These are phyloP conservation scores for Plumapathes pennacea DNA, from an alignment of 92 coral and sea anemone genomes.

Conservation along the genomic window DNA sequence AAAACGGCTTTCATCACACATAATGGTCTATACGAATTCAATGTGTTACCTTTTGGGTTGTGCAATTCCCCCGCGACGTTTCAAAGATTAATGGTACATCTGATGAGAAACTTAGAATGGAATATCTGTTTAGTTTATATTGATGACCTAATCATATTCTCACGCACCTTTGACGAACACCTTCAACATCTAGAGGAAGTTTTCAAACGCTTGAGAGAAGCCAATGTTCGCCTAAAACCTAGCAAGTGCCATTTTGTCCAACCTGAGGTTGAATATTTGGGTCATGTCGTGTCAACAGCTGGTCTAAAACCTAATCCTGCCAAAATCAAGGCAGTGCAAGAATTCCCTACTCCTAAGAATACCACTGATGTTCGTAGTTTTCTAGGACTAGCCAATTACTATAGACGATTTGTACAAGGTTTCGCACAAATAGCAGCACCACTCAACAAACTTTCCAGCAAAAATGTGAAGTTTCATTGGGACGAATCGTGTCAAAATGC, in stretches of 20 bases:
- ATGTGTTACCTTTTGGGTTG: conserved; percentile 52
- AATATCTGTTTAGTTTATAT: conserved; percentile 24
- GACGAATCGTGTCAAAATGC: conserved; percentile 13
- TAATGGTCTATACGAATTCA: conserved; percentile 48
- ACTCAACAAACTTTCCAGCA: conserved; percentile 34
- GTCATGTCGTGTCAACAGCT: conserved; percentile 33
- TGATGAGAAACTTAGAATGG: conserved; percentile 33
- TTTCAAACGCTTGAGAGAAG: conserved; percentile 13
- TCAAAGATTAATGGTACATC: conserved; percentile 41
- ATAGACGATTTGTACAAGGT: conserved; percentile 38
- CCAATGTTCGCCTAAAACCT: conserved; percentile 26
- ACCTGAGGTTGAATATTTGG: conserved; percentile 40
- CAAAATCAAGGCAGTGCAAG: conserved; percentile 39
- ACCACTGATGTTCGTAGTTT: conserved; percentile 46
- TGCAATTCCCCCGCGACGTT: conserved; percentile 58
- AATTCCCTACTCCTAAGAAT: conserved; percentile 33
- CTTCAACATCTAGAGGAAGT: conserved; percentile 32
- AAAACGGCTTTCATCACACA: conserved; percentile 56
- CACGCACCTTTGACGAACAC: conserved; percentile 18
- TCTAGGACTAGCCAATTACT: conserved; percentile 57
- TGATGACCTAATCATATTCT: conserved; percentile 45
- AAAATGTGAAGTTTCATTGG: conserved; percentile 41
- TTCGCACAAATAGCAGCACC: conserved; percentile 55
- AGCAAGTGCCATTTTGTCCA: conserved; percentile 44
- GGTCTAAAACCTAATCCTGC: conserved; percentile 48